Percentiles rank a stretch among this genome's conserved stretches.
Evolutionary conservation across 2,113 vertebrate species (phyloP).

Genomic region (Galemys pyrenaicus): DNA sequence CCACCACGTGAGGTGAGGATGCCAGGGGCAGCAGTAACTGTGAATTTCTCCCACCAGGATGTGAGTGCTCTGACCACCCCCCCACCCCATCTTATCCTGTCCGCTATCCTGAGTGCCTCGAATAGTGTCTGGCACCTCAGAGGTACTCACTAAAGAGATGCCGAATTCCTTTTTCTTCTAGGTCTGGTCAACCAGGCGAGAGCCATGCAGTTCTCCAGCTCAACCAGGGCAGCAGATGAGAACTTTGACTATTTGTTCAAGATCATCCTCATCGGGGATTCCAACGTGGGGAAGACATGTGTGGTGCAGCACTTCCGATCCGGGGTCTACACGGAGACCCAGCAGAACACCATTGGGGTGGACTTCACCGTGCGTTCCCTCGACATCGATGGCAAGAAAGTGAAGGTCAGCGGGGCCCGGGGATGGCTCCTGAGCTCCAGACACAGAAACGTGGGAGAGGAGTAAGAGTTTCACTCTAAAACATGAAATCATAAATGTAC

Average conservation of each 20-base stretch:
- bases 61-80: not conserved
- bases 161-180: not conserved
- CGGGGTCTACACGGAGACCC: slow-evolving; percentile 90
- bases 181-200: not conserved
- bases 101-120: not conserved
- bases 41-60: not conserved
- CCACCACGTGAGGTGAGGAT: no score
- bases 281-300: slow-evolving; percentile 97
- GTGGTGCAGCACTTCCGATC: slow-evolving; percentile 96
- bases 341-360: slow-evolving; percentile 97
- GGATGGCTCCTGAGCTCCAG: not conserved
- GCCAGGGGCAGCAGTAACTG: no score
- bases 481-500: not conserved
- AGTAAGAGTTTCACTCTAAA: not conserved
- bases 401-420: slow-evolving; percentile 88
- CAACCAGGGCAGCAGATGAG: slow-evolving; percentile 85
- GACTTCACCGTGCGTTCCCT: slow-evolving; percentile 96
- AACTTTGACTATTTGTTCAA: slow-evolving; percentile 96
- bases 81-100: not conserved
- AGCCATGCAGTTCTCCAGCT: slow-evolving; percentile 87
- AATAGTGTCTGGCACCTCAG: not conserved
- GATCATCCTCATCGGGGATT: slow-evolving; percentile 96
- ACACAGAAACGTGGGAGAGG: not conserved
- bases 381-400: slow-evolving; percentile 93
- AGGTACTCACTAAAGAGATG: not conserved